Conservation (phyloP, 2,888 invertebrate genomes). For the Diadegma fenestrale region DNA sequence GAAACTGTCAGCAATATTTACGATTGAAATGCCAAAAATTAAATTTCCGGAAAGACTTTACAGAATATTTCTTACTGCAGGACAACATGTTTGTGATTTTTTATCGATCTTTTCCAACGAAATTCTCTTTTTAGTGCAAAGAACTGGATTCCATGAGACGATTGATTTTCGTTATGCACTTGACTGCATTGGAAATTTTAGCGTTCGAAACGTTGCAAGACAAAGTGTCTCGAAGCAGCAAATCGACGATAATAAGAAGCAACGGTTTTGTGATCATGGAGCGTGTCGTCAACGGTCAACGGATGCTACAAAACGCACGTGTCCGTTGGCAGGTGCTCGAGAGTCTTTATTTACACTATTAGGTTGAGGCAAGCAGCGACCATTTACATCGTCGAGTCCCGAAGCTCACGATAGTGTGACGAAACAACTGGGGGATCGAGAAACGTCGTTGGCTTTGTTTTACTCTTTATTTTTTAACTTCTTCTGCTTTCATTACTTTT, state of each 20-base stretch:
- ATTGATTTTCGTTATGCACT: not conserved
- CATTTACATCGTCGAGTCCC: conserved; percentile 54
- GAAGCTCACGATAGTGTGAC: conserved; percentile 61
- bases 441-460: conserved; percentile 29
- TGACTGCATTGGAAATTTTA: not conserved
- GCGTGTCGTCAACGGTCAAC: conserved; percentile 75
- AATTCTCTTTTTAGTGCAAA: too few relatives aligned
- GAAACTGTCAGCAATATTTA: too few relatives aligned
- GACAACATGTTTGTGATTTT: too few relatives aligned
- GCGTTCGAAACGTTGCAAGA: conserved; percentile 8
- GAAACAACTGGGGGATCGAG: conserved; percentile 49
- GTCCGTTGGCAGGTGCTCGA: conserved; percentile 75
- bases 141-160: not conserved
- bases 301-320: conserved; percentile 72
- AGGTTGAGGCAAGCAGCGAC: conserved; percentile 52
- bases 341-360: conserved; percentile 54
- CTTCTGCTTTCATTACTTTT: conserved; percentile 61
- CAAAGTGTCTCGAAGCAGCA: conserved; percentile 44
- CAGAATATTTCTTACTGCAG: too few relatives aligned
- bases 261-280: conserved; percentile 69
- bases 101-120: too few relatives aligned
- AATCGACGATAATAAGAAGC: conserved; percentile 54
- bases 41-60: too few relatives aligned
- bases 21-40: too few relatives aligned
- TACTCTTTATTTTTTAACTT: conserved; percentile 26